phyloP scores from a whole-genome alignment of 2,888 invertebrate species.

The Helleia helle region DNA sequence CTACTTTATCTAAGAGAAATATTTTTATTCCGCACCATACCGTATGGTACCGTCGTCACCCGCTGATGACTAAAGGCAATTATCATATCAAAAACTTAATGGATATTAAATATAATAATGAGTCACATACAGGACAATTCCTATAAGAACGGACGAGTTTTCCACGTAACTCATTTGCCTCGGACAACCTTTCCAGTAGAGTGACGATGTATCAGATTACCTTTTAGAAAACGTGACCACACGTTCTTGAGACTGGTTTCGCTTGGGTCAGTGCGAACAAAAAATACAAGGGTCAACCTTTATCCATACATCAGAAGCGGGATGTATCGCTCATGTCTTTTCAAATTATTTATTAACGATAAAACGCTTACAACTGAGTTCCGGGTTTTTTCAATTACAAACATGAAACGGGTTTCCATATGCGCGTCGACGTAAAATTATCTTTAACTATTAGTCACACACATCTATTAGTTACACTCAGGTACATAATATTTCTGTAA shows the following conservation, averaged over 20 bases:
- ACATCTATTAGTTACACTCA: neutral
- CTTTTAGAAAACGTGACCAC: conserved; percentile 23
- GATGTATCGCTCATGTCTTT: conserved; percentile 5
- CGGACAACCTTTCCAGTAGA: conserved; percentile 31
- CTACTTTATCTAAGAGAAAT: no score
- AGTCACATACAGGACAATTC: conserved; percentile 31
- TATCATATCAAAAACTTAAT: neutral
- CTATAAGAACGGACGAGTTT: conserved; percentile 41
- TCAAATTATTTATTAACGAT: neutral
- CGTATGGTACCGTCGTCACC: no score
- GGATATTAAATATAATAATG: neutral
- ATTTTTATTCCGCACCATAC: no score
- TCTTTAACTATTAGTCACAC: neutral
- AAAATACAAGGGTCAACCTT: conserved; percentile 2
- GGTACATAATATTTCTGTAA: neutral
- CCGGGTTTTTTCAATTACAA: neutral
- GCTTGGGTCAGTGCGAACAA: conserved; percentile 11
- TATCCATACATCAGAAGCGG: neutral
- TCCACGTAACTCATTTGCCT: conserved; percentile 35
- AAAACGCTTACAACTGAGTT: neutral
- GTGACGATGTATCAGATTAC: conserved; percentile 20
- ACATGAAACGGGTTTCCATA: neutral
- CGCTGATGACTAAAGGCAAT: neutral
- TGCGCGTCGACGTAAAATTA: neutral
- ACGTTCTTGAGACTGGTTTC: conserved; percentile 17